Percentiles rank a stretch among this genome's conserved stretches.
phyloP scores from a whole-genome alignment of 2,797 vertebrate genomes.

The Varecia variegata region DNA sequence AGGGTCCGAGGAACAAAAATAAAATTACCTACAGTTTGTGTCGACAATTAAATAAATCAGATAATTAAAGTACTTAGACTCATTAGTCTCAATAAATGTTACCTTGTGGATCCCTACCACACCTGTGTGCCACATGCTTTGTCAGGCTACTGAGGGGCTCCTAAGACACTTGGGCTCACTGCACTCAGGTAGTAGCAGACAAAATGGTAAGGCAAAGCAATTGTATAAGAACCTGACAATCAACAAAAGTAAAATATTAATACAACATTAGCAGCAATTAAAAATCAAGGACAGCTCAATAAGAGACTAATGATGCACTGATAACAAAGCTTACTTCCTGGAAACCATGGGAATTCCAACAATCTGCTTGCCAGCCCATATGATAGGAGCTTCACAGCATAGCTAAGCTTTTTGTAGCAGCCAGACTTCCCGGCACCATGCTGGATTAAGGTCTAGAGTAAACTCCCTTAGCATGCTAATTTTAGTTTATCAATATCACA shows the following conservation, averaged over 20 bases:
- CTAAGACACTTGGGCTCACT: not conserved
- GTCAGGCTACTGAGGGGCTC: not conserved
- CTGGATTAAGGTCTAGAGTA: slow-evolving; percentile 46
- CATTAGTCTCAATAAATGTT: not conserved
- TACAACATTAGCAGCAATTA: slow-evolving; percentile 45
- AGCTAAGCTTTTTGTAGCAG: slow-evolving; percentile 47
- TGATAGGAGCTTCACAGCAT: not conserved
- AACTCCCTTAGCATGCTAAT: slow-evolving; percentile 56
- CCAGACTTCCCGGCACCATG: slow-evolving; percentile 70
- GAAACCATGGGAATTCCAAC: slow-evolving; percentile 54
- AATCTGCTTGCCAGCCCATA: not conserved
- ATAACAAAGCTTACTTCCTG: slow-evolving; percentile 54
- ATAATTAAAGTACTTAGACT: not conserved
- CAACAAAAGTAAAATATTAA: slow-evolving; percentile 65
- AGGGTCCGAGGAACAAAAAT: not conserved
- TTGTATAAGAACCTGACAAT: not conserved
- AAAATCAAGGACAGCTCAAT: slow-evolving; percentile 57
- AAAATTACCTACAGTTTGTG: not conserved
- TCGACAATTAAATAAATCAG: not conserved
- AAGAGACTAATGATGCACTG: not conserved
- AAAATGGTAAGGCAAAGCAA: not conserved
- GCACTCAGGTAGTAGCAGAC: not conserved
- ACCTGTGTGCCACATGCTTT: not conserved
- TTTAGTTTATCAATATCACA: slow-evolving; percentile 65
- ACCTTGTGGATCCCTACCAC: not conserved